phyloP scores from a whole-genome alignment of 2,888 invertebrate genomes.

The Drosophila percnosoma region DNA sequence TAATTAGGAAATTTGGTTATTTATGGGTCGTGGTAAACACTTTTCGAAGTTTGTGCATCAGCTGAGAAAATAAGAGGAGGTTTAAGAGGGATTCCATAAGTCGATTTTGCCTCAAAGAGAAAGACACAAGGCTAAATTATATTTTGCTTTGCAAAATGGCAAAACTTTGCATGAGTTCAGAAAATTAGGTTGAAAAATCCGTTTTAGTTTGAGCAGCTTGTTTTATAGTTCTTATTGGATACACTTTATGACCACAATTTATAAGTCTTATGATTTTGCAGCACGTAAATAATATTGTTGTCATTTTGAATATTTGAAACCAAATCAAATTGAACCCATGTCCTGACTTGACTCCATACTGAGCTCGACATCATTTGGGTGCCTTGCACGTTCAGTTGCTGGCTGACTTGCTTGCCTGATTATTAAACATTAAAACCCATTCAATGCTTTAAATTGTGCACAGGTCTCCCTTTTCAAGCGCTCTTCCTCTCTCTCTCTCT shows the following conservation, averaged over 20 bases:
- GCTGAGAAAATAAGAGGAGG: neutral
- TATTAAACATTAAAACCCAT: conserved; percentile 31
- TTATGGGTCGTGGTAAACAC: neutral
- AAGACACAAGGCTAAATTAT: neutral
- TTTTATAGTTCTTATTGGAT: neutral
- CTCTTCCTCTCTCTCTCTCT: neutral
- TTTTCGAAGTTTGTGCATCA: neutral
- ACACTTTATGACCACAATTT: neutral
- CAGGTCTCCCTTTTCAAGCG: neutral
- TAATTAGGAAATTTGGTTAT: conserved; percentile 24
- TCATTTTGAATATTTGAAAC: conserved; percentile 4
- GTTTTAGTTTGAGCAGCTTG: neutral
- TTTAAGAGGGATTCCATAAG: neutral
- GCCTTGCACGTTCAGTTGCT: conserved; percentile 5
- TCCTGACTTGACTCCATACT: neutral
- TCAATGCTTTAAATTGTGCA: conserved; percentile 25
- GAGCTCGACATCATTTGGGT: neutral
- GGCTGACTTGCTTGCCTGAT: conserved; percentile 17
- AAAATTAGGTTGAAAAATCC: neutral
- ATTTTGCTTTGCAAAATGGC: neutral
- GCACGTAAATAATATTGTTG: conserved; percentile 12
- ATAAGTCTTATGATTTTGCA: neutral
- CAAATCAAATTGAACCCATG: neutral
- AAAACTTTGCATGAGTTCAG: neutral
- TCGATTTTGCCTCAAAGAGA: neutral